Conservation (phyloP, 2,888 invertebrate species). For the Oligia strigilis region DNA sequence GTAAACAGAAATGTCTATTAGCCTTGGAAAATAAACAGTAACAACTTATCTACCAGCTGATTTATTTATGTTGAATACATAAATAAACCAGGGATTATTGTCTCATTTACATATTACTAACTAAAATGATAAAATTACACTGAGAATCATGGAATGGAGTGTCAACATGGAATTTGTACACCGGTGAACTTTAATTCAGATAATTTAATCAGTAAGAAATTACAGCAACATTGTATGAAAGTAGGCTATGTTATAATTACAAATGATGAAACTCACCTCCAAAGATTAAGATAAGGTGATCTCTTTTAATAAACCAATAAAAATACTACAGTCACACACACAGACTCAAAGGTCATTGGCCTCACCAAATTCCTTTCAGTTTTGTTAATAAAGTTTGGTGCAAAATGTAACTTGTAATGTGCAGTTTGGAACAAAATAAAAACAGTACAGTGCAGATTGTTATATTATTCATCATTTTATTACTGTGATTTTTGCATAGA, state of each 20-base stretch:
- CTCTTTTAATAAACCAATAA: constrained; percentile 59
- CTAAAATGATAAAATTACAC: constrained; percentile 25
- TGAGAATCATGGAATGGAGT: constrained; percentile 6
- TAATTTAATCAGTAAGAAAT: constrained; percentile 10
- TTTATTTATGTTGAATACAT: constrained; percentile 44
- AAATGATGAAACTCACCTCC: constrained; percentile 58
- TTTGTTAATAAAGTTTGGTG: constrained; percentile 37
- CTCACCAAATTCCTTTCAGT: constrained; percentile 51
- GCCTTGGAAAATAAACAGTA: constrained; percentile 19
- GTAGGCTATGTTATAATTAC: constrained; percentile 44
- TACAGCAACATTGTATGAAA: constrained; percentile 22
- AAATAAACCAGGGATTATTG: constrained; percentile 23
- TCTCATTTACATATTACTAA: constrained; percentile 33
- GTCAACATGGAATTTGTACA: constrained; percentile 21
- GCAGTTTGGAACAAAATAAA: constrained; percentile 6
- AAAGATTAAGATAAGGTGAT: constrained; percentile 68
- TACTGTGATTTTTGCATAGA: constrained; percentile 19
- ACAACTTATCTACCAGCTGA: constrained; percentile 19
- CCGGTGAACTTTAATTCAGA: constrained; percentile 13
- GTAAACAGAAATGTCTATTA: constrained; percentile 5
- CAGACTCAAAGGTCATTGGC: constrained; percentile 59
- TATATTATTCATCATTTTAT: constrained; percentile 28
- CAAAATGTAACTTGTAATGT: constrained; percentile 18
- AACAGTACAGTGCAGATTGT: constrained; percentile 34
- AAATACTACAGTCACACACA: constrained; percentile 31